Evolutionary conservation across 2,113 vertebrate species (phyloP).

Genomic region (Strix uralensis): DNA sequence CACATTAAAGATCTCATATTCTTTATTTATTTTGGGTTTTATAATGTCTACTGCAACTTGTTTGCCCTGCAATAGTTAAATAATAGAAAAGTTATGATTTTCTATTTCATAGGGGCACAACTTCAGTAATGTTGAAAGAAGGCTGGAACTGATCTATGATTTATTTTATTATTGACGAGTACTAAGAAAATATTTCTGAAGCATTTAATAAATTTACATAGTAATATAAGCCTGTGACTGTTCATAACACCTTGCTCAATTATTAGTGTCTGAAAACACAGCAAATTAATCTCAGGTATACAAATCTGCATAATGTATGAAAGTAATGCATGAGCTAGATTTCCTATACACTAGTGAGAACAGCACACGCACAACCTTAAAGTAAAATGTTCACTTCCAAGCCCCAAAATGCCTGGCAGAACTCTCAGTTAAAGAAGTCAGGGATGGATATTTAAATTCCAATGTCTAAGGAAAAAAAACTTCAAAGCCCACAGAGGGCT

Average conservation of each 20-base stretch:
- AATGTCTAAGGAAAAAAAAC: neutral
- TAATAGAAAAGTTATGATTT: neutral
- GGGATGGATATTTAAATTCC: neutral
- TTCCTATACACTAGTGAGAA: neutral
- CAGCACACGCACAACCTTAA: neutral
- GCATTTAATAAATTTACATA: neutral
- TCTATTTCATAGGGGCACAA: neutral
- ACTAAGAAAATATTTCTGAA: neutral
- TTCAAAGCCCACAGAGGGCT: neutral
- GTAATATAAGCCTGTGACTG: neutral
- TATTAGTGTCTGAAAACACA: slow-evolving; percentile 2
- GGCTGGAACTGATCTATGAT: neutral
- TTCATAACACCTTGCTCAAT: neutral
- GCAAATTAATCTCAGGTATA: neutral
- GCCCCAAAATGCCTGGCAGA: neutral
- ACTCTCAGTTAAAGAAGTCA: neutral
- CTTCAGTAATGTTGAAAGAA: neutral
- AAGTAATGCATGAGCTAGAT: neutral
- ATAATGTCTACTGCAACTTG: neutral
- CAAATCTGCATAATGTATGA: neutral
- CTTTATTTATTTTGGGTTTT: neutral
- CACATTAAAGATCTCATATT: neutral
- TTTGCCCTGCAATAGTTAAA: neutral
- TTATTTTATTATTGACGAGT: neutral
- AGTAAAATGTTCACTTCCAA: neutral